phyloP scores from a whole-genome alignment of 2,888 invertebrate genomes.

The Gerosis bhagava region DNA sequence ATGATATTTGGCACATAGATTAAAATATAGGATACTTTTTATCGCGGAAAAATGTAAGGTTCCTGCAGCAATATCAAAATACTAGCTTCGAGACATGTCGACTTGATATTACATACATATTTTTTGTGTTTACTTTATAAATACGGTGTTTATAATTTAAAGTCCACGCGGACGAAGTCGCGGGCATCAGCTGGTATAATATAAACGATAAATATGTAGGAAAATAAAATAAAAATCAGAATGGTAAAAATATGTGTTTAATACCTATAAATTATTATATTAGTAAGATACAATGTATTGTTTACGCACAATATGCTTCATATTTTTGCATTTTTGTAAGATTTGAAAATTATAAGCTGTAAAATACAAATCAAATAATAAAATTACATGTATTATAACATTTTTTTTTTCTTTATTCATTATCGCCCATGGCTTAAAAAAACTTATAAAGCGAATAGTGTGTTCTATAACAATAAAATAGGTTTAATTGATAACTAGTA shows the following conservation, averaged over 20 bases:
- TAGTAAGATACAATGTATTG: constrained; percentile 16
- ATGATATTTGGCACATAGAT: too few relatives aligned
- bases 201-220: too few relatives aligned
- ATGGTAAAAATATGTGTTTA: constrained; percentile 14
- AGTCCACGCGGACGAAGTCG: too few relatives aligned
- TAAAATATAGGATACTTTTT: too few relatives aligned
- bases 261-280: constrained; percentile 7
- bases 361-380: constrained; percentile 13
- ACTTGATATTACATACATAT: too few relatives aligned
- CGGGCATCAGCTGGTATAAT: too few relatives aligned
- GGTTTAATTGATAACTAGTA: constrained; percentile 27
- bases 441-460: neutral
- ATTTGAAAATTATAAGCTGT: constrained; percentile 11
- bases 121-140: too few relatives aligned
- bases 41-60: too few relatives aligned
- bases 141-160: too few relatives aligned
- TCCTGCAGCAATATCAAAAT: too few relatives aligned
- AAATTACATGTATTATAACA: constrained; percentile 13
- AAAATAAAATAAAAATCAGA: constrained; percentile 1
- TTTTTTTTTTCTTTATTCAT: constrained; percentile 27
- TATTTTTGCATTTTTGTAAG: constrained; percentile 24
- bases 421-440: constrained; percentile 18
- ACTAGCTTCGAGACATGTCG: too few relatives aligned
- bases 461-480: constrained; percentile 2
- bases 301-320: constrained; percentile 20